Evolutionary conservation across 2,113 vertebrate genomes (phyloP).

Genomic region (Oriolus oriolus): DNA sequence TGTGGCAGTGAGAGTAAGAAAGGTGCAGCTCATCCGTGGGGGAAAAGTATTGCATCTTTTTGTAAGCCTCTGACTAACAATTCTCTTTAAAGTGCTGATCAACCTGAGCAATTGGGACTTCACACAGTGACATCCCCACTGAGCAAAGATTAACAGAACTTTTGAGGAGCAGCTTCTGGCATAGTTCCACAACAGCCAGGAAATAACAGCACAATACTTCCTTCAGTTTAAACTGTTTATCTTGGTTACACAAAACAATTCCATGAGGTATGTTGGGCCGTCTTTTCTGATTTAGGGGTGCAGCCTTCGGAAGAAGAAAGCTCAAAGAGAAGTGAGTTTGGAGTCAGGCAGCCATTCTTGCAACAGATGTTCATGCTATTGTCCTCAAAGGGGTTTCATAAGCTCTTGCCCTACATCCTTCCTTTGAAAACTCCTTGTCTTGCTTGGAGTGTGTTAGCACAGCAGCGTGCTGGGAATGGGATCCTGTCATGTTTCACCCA

Average conservation of each 20-base stretch:
- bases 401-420: background rate
- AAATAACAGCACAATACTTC: background rate
- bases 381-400: background rate
- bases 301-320: background rate
- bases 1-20: background rate
- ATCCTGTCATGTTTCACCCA: background rate
- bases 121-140: background rate
- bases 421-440: background rate
- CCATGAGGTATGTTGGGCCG: background rate
- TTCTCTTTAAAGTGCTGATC: background rate
- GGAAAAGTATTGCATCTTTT: background rate
- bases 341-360: background rate
- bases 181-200: accelerated
- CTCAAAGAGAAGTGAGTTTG: background rate
- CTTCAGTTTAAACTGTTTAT: background rate
- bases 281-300: background rate
- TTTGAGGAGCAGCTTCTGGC: background rate
- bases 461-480: background rate
- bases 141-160: background rate
- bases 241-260: background rate
- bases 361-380: accelerated
- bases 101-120: background rate
- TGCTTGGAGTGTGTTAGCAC: background rate
- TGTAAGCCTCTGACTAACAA: background rate
- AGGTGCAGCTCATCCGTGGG: background rate